Percentiles rank a stretch among this genome's conserved stretches.
These are phyloP conservation scores for Nestor notabilis DNA, from an alignment of 2,113 vertebrate genomes.

Conservation along the genomic window DNA sequence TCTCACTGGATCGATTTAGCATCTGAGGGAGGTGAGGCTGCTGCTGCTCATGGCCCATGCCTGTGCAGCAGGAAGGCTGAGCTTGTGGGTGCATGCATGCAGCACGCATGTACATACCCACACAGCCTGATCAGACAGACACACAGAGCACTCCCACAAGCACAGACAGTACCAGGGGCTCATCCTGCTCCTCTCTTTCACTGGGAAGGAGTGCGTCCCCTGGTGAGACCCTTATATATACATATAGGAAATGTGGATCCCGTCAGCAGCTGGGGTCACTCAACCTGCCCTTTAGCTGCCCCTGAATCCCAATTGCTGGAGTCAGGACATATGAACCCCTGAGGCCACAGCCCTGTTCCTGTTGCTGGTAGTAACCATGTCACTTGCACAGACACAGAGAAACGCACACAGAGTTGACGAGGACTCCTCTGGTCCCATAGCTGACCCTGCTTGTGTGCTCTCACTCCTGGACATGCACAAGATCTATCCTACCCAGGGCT, in stretches of 20 bases:
- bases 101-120: fast-evolving
- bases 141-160: neutral
- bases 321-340: fast-evolving
- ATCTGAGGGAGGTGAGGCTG: neutral
- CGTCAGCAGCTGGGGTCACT: neutral
- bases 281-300: neutral
- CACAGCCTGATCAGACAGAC: neutral
- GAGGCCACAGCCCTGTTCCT: neutral
- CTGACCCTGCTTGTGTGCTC: neutral
- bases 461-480: fast-evolving
- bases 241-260: neutral
- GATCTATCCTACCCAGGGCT: neutral
- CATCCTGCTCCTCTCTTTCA: neutral
- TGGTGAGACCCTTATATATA: neutral
- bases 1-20: fast-evolving
- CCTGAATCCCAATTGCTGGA: neutral
- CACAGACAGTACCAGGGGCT: neutral
- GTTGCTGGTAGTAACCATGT: neutral
- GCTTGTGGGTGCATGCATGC: fast-evolving
- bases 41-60: neutral
- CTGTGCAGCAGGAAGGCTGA: neutral
- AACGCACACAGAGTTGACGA: neutral
- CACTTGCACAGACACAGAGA: neutral
- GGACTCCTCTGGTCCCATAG: neutral
- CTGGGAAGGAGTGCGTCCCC: neutral